phyloP scores from a whole-genome alignment of 1,140 invertebrate species.

The Drosophila tani region DNA sequence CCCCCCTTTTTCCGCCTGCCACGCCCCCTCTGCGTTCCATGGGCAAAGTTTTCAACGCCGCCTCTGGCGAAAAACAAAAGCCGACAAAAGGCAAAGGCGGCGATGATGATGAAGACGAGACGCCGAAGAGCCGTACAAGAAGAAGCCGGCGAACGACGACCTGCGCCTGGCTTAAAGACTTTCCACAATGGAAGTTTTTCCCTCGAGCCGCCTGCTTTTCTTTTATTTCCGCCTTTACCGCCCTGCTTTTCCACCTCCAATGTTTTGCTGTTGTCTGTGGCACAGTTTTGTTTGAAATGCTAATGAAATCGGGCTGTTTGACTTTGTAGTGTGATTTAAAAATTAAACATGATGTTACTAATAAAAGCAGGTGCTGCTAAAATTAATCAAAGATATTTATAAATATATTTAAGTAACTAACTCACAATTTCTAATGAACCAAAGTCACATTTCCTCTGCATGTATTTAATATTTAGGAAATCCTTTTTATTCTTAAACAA shows the following conservation, averaged over 20 bases:
- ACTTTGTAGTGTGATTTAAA: not conserved
- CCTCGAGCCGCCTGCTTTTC: conserved; percentile 20
- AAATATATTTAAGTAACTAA: not conserved
- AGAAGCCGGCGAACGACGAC: conserved; percentile 29
- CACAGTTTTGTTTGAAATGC: conserved; percentile 63
- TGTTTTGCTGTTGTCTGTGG: conserved; percentile 65
- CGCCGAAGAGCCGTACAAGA: conserved; percentile 35
- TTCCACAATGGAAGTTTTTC: conserved; percentile 38
- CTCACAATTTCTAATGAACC: too few relatives aligned
- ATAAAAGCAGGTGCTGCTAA: not conserved
- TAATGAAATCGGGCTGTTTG: conserved; percentile 17
- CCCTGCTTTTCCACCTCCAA: conserved; percentile 17
- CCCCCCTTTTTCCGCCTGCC: not conserved
- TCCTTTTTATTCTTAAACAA: not conserved
- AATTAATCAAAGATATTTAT: not conserved
- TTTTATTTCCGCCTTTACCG: conserved; percentile 30
- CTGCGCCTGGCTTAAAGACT: conserved; percentile 57
- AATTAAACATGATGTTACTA: not conserved
- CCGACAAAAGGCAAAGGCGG: conserved; percentile 47
- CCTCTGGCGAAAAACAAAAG: conserved; percentile 57
- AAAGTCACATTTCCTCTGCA: too few relatives aligned
- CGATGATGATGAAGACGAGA: conserved; percentile 34
- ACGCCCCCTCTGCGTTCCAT: conserved; percentile 2
- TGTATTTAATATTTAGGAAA: too few relatives aligned
- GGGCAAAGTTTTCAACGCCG: conserved; percentile 33